Evolutionary conservation across 2,888 invertebrate genomes (phyloP).

Genomic region (Macrosiphum euphorbiae): DNA sequence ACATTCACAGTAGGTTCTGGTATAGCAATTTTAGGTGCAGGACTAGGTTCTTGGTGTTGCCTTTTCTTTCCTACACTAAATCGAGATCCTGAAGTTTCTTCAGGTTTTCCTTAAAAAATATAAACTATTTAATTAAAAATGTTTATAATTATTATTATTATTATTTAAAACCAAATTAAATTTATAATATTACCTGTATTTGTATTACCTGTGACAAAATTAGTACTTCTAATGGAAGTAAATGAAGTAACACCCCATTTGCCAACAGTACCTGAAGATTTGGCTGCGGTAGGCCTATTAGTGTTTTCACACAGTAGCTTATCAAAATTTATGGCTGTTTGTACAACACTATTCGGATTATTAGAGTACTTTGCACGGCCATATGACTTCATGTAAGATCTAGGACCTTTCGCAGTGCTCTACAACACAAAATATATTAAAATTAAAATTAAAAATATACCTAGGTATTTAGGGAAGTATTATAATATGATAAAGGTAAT

Average conservation of each 20-base stretch:
- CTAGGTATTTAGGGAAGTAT: background rate
- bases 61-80: constrained; percentile 66
- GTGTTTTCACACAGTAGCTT: constrained; percentile 81
- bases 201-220: constrained; percentile 67
- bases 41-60: constrained; percentile 72
- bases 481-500: background rate
- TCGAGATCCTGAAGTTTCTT: constrained; percentile 65
- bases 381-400: constrained; percentile 66
- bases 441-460: background rate
- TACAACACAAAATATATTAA: constrained; percentile 35
- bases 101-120: constrained; percentile 60
- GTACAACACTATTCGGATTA: constrained; percentile 67
- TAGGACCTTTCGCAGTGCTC: constrained; percentile 62
- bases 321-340: constrained; percentile 77
- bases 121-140: background rate
- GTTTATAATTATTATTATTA: constrained; percentile 38
- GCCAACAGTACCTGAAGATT: constrained; percentile 91
- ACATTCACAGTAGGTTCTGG: constrained; percentile 62
- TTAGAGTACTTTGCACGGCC: constrained; percentile 67
- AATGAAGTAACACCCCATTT: constrained; percentile 96
- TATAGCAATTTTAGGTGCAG: constrained; percentile 71
- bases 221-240: constrained; percentile 87
- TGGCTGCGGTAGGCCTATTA: constrained; percentile 88
- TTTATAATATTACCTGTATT: constrained; percentile 47
- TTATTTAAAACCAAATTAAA: constrained; percentile 37